Percentiles rank a stretch among this genome's conserved stretches.
Conservation (phyloP, 2,888 invertebrate genomes). For the Tenthredo notha region DNA sequence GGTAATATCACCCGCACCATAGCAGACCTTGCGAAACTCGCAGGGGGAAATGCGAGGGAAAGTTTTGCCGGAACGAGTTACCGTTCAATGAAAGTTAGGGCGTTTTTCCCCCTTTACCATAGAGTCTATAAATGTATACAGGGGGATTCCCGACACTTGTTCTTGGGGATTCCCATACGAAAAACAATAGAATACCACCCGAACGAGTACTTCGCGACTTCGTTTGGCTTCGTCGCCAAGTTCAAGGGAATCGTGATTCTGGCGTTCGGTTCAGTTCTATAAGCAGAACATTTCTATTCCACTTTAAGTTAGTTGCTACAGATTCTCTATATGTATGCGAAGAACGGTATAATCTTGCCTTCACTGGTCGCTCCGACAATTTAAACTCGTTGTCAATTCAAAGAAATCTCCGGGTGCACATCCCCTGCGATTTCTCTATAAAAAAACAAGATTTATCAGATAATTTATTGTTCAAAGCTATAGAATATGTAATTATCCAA, state of each 20-base stretch:
- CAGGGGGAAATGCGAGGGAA: not conserved
- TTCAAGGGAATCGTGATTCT: conserved; percentile 36
- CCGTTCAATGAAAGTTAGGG: conserved; percentile 14
- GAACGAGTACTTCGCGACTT: conserved; percentile 29
- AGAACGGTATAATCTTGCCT: not conserved
- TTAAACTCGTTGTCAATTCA: not conserved
- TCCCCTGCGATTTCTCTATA: not conserved
- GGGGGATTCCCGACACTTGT: conserved; percentile 25
- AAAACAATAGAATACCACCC: conserved; percentile 30
- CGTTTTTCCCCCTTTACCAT: not conserved
- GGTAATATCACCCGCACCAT: conserved; percentile 10
- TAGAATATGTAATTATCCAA: not conserved
- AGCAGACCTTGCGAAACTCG: conserved; percentile 2
- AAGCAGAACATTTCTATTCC: conserved; percentile 40
- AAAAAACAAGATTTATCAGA: not conserved
- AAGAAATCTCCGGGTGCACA: not conserved
- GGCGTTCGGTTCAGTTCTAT: conserved; percentile 23
- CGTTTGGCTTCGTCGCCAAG: conserved; percentile 25
- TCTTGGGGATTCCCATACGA: conserved; percentile 23
- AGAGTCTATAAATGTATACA: conserved; percentile 13
- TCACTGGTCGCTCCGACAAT: not conserved
- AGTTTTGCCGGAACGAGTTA: conserved; percentile 29
- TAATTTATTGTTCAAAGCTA: not conserved
- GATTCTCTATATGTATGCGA: not conserved
- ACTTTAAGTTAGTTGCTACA: conserved; percentile 12